Evolutionary conservation across 2,888 invertebrate species (phyloP).

Genomic region (Malachius bipustulatus): DNA sequence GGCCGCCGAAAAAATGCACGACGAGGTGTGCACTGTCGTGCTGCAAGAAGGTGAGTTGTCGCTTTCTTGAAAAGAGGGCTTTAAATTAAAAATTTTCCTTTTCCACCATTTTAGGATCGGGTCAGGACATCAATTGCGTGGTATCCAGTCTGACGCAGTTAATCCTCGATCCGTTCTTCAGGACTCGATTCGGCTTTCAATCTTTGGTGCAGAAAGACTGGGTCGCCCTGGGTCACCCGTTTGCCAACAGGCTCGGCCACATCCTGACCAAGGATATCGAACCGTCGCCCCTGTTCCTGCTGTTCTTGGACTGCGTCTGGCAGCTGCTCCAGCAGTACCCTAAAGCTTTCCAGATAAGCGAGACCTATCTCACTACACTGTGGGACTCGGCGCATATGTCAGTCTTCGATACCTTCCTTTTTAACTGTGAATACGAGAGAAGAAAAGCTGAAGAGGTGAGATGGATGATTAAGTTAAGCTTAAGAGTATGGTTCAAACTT

Average conservation of each 20-base stretch:
- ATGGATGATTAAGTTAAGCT: too few species aligned
- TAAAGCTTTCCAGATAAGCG: slow-evolving; percentile 80
- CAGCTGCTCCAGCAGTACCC: slow-evolving; percentile 84
- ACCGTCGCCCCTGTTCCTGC: slow-evolving; percentile 74
- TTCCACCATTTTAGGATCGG: slow-evolving; percentile 50
- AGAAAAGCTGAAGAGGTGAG: slow-evolving; percentile 52
- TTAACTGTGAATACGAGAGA: slow-evolving; percentile 73
- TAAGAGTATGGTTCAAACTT: background rate
- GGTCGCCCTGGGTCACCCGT: slow-evolving; percentile 83
- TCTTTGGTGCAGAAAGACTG: slow-evolving; percentile 89
- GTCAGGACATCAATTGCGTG: slow-evolving; percentile 78
- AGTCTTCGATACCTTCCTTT: slow-evolving; percentile 86
- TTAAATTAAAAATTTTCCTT: slow-evolving; percentile 9
- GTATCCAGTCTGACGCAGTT: slow-evolving; percentile 80
- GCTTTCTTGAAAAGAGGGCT: slow-evolving; percentile 4
- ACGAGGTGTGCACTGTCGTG: slow-evolving; percentile 59
- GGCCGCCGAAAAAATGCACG: slow-evolving; percentile 53
- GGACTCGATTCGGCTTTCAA: slow-evolving; percentile 80
- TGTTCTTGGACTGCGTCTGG: slow-evolving; percentile 91
- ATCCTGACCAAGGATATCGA: slow-evolving; percentile 49
- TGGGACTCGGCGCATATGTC: slow-evolving; percentile 87
- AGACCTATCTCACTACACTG: slow-evolving; percentile 80
- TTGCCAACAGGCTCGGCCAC: slow-evolving; percentile 50
- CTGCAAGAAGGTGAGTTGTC: slow-evolving; percentile 61
- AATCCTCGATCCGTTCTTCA: slow-evolving; percentile 69